Evolutionary conservation across 1,140 invertebrate genomes (phyloP).

Genomic region (Luehdorfia chinensis): DNA sequence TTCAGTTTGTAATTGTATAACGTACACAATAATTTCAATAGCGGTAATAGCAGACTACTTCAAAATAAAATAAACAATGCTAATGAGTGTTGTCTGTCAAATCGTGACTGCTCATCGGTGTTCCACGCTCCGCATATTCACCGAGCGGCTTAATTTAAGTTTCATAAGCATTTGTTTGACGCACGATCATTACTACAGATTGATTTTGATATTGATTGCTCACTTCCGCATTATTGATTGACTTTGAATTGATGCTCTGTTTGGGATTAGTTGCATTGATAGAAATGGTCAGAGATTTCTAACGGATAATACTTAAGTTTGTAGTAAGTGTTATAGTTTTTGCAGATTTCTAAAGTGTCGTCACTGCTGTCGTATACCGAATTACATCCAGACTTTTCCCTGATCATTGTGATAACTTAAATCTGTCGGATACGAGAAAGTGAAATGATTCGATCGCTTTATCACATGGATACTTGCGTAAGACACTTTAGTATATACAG

Average conservation of each 20-base stretch:
- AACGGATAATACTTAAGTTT: constrained; percentile 11
- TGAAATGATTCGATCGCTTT: background rate
- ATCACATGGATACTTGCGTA: too few relatives aligned
- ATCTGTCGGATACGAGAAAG: background rate
- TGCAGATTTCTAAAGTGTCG: background rate
- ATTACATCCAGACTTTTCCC: too few relatives aligned
- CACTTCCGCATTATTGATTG: constrained; percentile 60
- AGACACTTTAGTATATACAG: too few relatives aligned
- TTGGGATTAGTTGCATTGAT: constrained; percentile 22
- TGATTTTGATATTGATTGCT: constrained; percentile 67
- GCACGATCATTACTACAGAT: constrained; percentile 57
- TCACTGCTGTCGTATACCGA: background rate
- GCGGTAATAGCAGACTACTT: constrained; percentile 26
- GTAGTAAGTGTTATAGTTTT: background rate
- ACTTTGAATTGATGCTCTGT: constrained; percentile 32
- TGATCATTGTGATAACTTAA: background rate
- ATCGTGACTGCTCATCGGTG: constrained; percentile 46
- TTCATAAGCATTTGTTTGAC: constrained; percentile 64
- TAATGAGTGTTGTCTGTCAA: constrained; percentile 69
- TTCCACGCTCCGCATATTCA: constrained; percentile 20
- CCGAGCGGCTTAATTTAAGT: constrained; percentile 40
- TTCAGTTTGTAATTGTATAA: too few relatives aligned
- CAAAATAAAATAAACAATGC: constrained; percentile 63
- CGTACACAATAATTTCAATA: background rate
- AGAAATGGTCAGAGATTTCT: constrained; percentile 26